Conservation (phyloP, 2,113 vertebrate genomes). For the Gymnogyps californianus region DNA sequence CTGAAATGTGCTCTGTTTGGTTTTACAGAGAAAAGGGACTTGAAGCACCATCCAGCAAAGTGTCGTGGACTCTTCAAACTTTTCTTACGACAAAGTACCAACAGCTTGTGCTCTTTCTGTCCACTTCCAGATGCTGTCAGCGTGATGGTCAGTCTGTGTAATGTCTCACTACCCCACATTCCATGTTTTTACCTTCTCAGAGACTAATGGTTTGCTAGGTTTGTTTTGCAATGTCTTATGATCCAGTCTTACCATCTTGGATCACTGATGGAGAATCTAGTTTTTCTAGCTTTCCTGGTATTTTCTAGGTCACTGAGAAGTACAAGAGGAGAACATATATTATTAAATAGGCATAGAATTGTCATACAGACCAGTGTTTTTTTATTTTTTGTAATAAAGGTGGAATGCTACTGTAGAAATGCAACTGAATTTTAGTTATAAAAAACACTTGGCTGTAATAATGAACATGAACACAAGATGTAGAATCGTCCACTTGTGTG, state of each 20-base stretch:
- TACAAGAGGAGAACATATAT: background rate
- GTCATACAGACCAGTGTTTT: background rate
- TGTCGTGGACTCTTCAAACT: accelerated
- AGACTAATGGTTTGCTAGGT: background rate
- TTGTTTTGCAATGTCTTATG: background rate
- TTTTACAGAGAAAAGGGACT: background rate
- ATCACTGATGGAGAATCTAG: background rate
- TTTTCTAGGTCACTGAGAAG: background rate
- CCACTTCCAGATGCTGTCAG: background rate
- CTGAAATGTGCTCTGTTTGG: background rate
- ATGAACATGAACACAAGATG: background rate
- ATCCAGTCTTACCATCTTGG: background rate
- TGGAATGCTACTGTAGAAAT: background rate
- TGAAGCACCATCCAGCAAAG: background rate
- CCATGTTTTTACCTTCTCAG: background rate
- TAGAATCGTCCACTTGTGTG: background rate
- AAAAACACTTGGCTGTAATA: background rate
- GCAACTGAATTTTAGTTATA: background rate
- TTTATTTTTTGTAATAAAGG: background rate
- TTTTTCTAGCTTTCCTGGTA: background rate
- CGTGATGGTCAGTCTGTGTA: background rate
- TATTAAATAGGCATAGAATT: background rate
- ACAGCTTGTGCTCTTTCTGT: background rate
- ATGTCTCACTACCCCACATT: background rate
- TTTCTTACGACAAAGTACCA: background rate